Conservation (phyloP, 1,140 invertebrate genomes). For the Meloidogyne exigua region DNA sequence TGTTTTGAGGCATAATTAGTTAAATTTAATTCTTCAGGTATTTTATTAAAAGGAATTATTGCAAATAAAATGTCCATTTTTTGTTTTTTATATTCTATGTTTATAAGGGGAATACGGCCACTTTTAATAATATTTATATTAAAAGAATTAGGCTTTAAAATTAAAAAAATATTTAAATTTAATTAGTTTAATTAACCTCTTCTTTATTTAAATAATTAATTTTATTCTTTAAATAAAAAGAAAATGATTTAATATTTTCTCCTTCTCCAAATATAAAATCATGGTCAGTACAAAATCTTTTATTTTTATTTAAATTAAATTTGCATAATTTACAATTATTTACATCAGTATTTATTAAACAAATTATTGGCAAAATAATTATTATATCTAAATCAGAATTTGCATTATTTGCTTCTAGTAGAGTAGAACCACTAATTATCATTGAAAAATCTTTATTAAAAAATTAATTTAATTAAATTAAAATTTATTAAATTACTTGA, state of each 20-base stretch:
- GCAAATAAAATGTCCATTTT: slow-evolving; percentile 18
- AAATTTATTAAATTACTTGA: no score
- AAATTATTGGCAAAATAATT: neutral
- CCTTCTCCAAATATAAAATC: neutral
- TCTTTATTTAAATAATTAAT: neutral
- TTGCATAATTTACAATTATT: neutral
- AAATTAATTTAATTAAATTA: neutral
- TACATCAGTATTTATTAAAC: neutral
- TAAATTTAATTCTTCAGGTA: neutral
- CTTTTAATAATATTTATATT: neutral
- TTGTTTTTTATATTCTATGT: neutral
- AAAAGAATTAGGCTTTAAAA: neutral
- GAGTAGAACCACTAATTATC: neutral
- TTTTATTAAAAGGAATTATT: neutral
- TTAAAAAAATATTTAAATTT: no score
- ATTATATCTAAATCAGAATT: slow-evolving; percentile 20
- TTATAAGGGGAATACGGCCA: slow-evolving; percentile 8
- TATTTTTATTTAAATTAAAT: neutral
- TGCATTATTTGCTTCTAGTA: neutral
- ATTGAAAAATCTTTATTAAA: neutral
- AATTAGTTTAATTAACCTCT: slow-evolving; percentile 4
- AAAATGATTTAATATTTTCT: slow-evolving; percentile 7
- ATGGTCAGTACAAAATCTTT: neutral
- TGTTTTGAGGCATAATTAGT: neutral
- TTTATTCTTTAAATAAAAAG: neutral